Conservation (phyloP, 2,113 vertebrate species). For the Haplochromis vanheusdeni region DNA sequence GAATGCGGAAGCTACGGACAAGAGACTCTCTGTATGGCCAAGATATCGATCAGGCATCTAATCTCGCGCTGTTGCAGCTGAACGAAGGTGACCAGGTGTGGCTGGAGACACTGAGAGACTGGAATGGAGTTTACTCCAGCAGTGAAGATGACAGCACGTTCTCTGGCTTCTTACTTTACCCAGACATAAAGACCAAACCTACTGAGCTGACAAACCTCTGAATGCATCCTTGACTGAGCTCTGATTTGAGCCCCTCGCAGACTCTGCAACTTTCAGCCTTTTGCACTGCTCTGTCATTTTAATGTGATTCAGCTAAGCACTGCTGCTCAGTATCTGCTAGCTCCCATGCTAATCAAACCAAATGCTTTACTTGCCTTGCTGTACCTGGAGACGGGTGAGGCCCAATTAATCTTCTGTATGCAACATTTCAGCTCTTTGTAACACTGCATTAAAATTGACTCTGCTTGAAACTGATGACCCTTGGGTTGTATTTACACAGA, state of each 20-base stretch:
- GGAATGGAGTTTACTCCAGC: conserved; percentile 89
- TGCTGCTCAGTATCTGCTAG: not conserved
- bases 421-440: conserved; percentile 12
- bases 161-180: conserved; percentile 89
- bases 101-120: conserved; percentile 87
- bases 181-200: conserved; percentile 53
- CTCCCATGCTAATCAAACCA: not conserved
- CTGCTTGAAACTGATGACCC: conserved; percentile 19
- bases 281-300: conserved; percentile 16
- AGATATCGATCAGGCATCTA: conserved; percentile 91
- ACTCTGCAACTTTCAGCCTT: not conserved
- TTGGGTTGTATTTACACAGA: conserved; percentile 5
- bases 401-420: not conserved
- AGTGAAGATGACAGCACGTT: conserved; percentile 90
- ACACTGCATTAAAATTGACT: conserved; percentile 51
- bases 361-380: conserved; percentile 15
- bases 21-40: conserved; percentile 88
- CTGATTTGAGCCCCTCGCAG: not conserved
- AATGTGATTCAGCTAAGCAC: not conserved
- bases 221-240: not conserved
- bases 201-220: not conserved
- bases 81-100: conserved; percentile 84
- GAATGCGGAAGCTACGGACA: conserved; percentile 76
- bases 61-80: conserved; percentile 80
- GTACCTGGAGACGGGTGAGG: not conserved